Base-by-base conservation (phyloP, 2,113 vertebrate species). In the Pygoscelis antarcticus region DNA sequence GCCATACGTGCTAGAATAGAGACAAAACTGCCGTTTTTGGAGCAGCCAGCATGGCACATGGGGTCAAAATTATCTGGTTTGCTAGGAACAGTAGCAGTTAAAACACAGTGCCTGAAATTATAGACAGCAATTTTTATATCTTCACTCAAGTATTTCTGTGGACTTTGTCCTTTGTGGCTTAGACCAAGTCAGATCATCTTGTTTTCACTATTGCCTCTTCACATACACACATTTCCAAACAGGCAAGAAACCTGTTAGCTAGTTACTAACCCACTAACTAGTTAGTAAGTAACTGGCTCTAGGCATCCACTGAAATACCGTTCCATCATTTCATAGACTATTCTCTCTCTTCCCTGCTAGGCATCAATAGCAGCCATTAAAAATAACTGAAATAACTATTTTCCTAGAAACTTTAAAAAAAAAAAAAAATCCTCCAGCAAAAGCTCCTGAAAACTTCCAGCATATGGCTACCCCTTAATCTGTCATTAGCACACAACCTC, bases 221-320 rank as follows among this genome's bases (percentile, higher is more conserved):
- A 54, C 21, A 44, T 0, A 1, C 3, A 46, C 0, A 2, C 1
- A 14, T 16, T 81, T 81, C 20, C 68, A 91, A 81, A 70, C 14
- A 83, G 8, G 5, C 3, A 57, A 70, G 22, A 87, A 69, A 61
- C 2, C 10, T 16, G 7, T 34, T 66, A 34, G 54, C 16, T 38
- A 54, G 18, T 52, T 85, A 88, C 34, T 46, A 85, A 68, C 3
- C 4, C 26, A 36, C 2, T 64, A 75, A 62, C 25, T 36, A 55
- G 64, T 34, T 40, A 61, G 25, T 10, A 57, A 47, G 40, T 46
- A 60, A 68, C 5, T 2, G 13, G 26, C 15, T 38, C 38, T 54
- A 66, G 25, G 26, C 16, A 57, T 47, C 16, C 29, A 29, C 10
- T n/a, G 26, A 69, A 86, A 80, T 6, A 4, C 21, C 0, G 3